Conservation (phyloP, 2,888 invertebrate species). For the Hypena proboscidalis region DNA sequence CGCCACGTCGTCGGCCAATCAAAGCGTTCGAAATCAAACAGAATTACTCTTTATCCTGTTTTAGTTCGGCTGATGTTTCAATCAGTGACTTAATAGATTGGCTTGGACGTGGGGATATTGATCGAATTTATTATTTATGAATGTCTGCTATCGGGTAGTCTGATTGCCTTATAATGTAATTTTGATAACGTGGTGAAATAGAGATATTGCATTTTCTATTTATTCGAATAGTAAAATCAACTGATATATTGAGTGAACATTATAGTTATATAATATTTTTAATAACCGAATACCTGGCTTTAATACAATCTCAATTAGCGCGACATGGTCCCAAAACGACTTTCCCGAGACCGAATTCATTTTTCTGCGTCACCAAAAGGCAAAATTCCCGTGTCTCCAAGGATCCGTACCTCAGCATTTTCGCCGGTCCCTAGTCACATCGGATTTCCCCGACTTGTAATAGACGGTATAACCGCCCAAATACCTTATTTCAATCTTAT, state of each 20-base stretch:
- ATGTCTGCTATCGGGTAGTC: too few species aligned
- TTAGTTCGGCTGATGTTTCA: constrained; percentile 23
- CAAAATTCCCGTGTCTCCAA: too few species aligned
- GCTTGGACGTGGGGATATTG: background rate
- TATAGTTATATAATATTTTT: too few species aligned
- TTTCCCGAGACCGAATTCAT: too few species aligned
- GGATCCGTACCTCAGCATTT: constrained; percentile 5
- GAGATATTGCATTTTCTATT: background rate
- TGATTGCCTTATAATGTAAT: background rate
- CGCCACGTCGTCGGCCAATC: constrained; percentile 21
- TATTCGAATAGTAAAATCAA: background rate
- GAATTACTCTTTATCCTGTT: constrained; percentile 21
- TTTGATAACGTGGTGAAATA: background rate
- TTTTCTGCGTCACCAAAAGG: too few species aligned
- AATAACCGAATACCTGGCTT: too few species aligned
- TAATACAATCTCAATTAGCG: too few species aligned
- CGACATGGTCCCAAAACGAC: too few species aligned
- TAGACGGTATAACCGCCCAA: constrained; percentile 3
- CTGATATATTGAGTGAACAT: too few species aligned
- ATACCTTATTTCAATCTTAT: constrained; percentile 15
- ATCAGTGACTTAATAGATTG: constrained; percentile 19
- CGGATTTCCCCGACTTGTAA: constrained; percentile 11
- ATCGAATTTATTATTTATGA: background rate
- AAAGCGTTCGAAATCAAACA: constrained; percentile 18
- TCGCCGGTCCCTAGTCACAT: background rate